phyloP scores from a whole-genome alignment of 2,113 vertebrate genomes.

The Nyctereutes procyonoides region DNA sequence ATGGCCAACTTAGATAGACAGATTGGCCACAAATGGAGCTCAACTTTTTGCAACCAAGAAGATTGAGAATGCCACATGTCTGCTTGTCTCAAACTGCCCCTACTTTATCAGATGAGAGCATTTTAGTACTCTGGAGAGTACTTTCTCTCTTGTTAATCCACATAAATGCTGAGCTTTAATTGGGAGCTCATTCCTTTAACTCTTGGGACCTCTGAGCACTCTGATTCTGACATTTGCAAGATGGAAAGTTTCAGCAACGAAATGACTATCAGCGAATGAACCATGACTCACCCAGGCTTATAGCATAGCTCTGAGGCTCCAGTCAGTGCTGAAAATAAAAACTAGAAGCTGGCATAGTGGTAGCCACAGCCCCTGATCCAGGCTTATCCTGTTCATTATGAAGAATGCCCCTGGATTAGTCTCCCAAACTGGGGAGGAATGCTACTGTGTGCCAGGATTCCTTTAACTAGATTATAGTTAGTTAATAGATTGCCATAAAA shows the following conservation, averaged over 20 bases:
- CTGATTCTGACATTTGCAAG: background rate
- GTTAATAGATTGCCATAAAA: background rate
- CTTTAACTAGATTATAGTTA: background rate
- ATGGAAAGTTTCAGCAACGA: background rate
- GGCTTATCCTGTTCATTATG: background rate
- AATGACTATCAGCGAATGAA: background rate
- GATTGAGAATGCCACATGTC: background rate
- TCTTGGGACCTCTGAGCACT: background rate
- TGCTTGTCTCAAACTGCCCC: background rate
- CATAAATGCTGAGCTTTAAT: background rate
- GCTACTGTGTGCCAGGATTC: background rate
- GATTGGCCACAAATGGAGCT: background rate
- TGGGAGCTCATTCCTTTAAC: background rate
- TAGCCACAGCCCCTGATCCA: background rate
- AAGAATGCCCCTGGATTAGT: background rate
- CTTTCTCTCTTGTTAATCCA: background rate
- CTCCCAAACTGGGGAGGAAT: background rate
- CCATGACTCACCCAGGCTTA: background rate
- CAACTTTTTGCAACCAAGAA: background rate
- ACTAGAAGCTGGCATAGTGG: background rate
- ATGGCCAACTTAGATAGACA: background rate
- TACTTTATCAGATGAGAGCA: background rate
- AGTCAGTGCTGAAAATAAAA: constrained; percentile 27
- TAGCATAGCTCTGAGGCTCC: background rate
- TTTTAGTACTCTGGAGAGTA: background rate